Conservation (phyloP, 2,797 vertebrate genomes). For the Mastacembelus armatus region DNA sequence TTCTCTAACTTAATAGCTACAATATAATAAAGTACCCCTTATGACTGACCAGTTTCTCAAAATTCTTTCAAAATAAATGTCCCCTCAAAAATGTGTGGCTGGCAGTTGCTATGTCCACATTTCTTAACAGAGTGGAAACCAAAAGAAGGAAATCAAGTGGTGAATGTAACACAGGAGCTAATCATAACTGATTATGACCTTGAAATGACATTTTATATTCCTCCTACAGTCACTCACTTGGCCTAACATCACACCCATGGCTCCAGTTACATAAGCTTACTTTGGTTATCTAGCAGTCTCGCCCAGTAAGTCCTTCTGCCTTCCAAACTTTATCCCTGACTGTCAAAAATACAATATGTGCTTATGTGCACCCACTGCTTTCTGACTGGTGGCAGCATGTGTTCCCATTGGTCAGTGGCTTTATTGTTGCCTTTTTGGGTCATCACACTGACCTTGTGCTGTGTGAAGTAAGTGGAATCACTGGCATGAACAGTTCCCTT, state of each 20-base stretch:
- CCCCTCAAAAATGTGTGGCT: too few relatives aligned
- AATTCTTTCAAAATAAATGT: too few relatives aligned
- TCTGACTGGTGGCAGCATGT: constrained; percentile 4
- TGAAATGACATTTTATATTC: neutral
- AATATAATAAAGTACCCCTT: too few relatives aligned
- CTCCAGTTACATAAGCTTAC: neutral
- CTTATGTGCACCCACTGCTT: neutral
- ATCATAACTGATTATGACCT: neutral
- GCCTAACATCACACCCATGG: neutral
- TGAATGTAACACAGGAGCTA: neutral
- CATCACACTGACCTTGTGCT: constrained; percentile 12
- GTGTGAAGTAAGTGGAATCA: constrained; percentile 17
- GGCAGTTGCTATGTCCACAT: too few relatives aligned
- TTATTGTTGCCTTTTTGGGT: neutral
- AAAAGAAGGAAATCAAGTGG: neutral
- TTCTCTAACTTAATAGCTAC: too few relatives aligned
- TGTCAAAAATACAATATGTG: neutral
- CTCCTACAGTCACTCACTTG: neutral
- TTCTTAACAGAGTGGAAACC: too few relatives aligned
- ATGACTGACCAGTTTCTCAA: too few relatives aligned
- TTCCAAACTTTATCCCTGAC: neutral
- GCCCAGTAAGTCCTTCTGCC: too few relatives aligned
- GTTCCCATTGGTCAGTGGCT: constrained; percentile 4
- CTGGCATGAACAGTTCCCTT: neutral
- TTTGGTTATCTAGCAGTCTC: neutral